A percentile compares a stretch with the other conserved stretches of the same genome.
phyloP scores from a whole-genome alignment of 2,113 vertebrate species.

The Dipodomys stephensi region DNA sequence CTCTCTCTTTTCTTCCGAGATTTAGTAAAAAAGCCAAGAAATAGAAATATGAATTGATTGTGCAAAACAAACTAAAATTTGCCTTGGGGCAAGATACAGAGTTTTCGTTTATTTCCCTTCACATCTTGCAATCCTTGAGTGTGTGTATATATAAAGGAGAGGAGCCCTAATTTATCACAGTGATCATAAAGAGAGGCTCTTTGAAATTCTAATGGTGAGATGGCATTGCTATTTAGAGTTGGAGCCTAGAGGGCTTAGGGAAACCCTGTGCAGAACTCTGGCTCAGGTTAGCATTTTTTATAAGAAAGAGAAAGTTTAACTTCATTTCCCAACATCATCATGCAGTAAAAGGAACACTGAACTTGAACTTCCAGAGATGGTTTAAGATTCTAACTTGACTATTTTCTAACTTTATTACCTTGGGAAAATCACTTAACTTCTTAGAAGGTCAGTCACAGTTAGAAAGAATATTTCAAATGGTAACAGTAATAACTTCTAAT shows the following conservation, averaged over 20 bases:
- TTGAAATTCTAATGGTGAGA: conserved; percentile 72
- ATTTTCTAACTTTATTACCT: conserved; percentile 24
- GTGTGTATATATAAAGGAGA: conserved; percentile 52
- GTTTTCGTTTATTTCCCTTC: conserved; percentile 76
- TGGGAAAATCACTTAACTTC: conserved; percentile 30
- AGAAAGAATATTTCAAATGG: conserved; percentile 12
- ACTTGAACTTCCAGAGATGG: background rate
- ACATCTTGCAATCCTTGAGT: conserved; percentile 57
- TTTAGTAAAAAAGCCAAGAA: conserved; percentile 53
- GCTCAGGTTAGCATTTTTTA: background rate
- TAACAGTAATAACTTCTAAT: conserved; percentile 28
- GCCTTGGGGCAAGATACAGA: conserved; percentile 40
- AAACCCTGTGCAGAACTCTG: background rate
- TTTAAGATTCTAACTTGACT: conserved; percentile 19
- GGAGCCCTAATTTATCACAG: conserved; percentile 57
- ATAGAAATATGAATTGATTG: conserved; percentile 73
- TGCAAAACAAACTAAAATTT: conserved; percentile 74
- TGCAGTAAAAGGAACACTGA: background rate
- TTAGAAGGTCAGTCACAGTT: conserved; percentile 15
- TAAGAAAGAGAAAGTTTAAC: background rate
- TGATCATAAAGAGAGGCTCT: conserved; percentile 64
- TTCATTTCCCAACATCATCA: background rate
- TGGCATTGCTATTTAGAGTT: conserved; percentile 59
- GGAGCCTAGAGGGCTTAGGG: conserved; percentile 2
- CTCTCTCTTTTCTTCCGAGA: conserved; percentile 32